phyloP scores from a whole-genome alignment of 2,113 vertebrate species.

The Entelurus aequoreus region DNA sequence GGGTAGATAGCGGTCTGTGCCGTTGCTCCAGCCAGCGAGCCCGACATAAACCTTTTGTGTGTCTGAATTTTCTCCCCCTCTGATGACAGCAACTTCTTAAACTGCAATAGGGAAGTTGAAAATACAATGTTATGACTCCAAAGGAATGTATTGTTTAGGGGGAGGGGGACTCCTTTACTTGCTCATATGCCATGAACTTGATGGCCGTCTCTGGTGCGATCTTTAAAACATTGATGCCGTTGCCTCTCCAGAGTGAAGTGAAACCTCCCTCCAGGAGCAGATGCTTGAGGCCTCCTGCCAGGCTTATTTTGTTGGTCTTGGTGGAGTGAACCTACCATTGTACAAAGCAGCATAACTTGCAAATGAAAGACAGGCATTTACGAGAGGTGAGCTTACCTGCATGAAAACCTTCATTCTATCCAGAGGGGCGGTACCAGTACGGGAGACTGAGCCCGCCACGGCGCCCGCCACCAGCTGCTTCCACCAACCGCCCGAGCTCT shows the following conservation, averaged over 20 bases:
- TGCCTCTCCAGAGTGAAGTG: conserved; percentile 88
- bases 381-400: conserved; percentile 73
- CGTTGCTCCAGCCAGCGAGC: conserved; percentile 90
- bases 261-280: conserved; percentile 89
- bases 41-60: conserved; percentile 85
- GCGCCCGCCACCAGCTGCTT: conserved; percentile 86
- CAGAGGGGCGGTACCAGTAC: conserved; percentile 88
- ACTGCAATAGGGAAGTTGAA: conserved; percentile 64
- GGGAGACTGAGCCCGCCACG: conserved; percentile 83
- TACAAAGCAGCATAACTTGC: conserved; percentile 10
- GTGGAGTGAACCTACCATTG: conserved; percentile 82
- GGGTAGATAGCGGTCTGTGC: conserved; percentile 94
- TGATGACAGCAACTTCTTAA: conserved; percentile 83
- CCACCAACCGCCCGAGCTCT: conserved; percentile 86
- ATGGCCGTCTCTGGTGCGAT: conserved; percentile 94
- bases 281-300: conserved; percentile 80
- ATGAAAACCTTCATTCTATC: conserved; percentile 94
- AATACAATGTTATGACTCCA: neutral
- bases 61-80: conserved; percentile 82
- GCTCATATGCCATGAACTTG: conserved; percentile 93
- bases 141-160: neutral
- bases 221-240: conserved; percentile 91
- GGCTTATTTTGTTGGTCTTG: conserved; percentile 77
- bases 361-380: neutral
- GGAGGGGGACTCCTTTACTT: conserved; percentile 65